phyloP scores from a whole-genome alignment of 2,113 vertebrate species.

The Oreochromis aureus region DNA sequence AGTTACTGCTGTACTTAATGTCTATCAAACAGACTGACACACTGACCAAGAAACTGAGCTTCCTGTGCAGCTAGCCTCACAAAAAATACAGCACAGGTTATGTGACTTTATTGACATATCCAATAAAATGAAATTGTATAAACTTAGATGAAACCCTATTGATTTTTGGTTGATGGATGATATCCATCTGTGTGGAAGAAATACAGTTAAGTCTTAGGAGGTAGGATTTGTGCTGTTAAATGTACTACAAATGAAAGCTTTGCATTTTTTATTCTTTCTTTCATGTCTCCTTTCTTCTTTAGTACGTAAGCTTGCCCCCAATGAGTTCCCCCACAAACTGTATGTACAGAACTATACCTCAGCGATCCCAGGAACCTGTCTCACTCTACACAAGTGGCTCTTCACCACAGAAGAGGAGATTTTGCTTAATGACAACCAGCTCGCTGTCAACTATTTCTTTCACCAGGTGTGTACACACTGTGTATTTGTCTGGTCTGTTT shows the following conservation, averaged over 20 bases:
- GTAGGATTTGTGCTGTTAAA: not conserved
- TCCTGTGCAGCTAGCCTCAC: not conserved
- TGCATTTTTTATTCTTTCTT: not conserved
- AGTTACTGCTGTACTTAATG: not conserved
- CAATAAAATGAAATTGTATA: not conserved
- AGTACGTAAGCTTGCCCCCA: slow-evolving; percentile 93
- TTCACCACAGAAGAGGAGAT: slow-evolving; percentile 92
- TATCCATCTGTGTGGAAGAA: not conserved
- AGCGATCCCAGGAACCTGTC: slow-evolving; percentile 90
- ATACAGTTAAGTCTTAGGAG: not conserved
- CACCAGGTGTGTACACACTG: slow-evolving; percentile 78
- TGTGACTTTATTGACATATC: not conserved
- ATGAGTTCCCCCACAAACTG: slow-evolving; percentile 96
- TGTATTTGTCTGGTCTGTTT: not conserved
- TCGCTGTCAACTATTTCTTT: slow-evolving; percentile 91
- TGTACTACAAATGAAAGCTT: not conserved
- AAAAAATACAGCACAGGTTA: not conserved
- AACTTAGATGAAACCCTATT: not conserved
- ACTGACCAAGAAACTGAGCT: not conserved
- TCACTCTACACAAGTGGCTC: slow-evolving; percentile 92
- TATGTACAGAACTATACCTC: slow-evolving; percentile 98
- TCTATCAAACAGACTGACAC: not conserved
- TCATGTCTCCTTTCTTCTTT: not conserved
- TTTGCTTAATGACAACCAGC: slow-evolving; percentile 88
- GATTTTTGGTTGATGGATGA: not conserved